Evolutionary conservation across 2,888 invertebrate species (phyloP).

Genomic region (Mactromeris polynyma): DNA sequence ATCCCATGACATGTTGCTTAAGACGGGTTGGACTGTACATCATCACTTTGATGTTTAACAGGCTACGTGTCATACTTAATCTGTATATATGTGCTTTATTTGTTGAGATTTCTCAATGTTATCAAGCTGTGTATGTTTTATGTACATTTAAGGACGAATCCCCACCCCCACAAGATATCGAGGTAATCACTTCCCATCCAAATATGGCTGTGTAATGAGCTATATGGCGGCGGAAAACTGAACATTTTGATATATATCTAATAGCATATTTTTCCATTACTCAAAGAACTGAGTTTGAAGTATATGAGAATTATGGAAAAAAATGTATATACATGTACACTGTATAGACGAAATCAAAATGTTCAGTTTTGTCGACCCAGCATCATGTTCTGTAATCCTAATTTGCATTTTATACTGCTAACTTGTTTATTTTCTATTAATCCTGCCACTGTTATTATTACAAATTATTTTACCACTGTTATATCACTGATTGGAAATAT

Average conservation of each 20-base stretch:
- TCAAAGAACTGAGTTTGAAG: neutral
- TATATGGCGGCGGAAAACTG: neutral
- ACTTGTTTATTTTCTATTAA: conserved; percentile 27
- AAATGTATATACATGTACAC: neutral
- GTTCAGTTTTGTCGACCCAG: conserved; percentile 26
- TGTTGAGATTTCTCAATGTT: neutral
- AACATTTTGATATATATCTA: neutral
- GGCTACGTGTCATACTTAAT: neutral
- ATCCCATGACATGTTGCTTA: too few relatives aligned
- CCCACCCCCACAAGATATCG: conserved; percentile 54
- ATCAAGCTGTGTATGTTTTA: conserved; percentile 29
- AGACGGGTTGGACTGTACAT: too few relatives aligned
- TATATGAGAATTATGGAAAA: neutral
- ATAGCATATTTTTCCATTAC: neutral
- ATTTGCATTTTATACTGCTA: conserved; percentile 39
- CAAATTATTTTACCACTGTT: neutral
- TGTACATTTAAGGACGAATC: conserved; percentile 58
- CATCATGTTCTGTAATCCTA: conserved; percentile 35
- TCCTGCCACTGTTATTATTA: neutral
- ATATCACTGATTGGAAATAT: conserved; percentile 3
- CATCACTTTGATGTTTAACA: conserved; percentile 1
- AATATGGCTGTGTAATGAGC: conserved; percentile 13
- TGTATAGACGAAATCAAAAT: neutral
- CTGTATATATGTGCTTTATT: neutral
- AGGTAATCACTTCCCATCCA: conserved; percentile 55